Evolutionary conservation across 2,113 vertebrate genomes (phyloP), one percentile per base, ranked within the genome.

Genomic region (Podiceps cristatus): DNA sequence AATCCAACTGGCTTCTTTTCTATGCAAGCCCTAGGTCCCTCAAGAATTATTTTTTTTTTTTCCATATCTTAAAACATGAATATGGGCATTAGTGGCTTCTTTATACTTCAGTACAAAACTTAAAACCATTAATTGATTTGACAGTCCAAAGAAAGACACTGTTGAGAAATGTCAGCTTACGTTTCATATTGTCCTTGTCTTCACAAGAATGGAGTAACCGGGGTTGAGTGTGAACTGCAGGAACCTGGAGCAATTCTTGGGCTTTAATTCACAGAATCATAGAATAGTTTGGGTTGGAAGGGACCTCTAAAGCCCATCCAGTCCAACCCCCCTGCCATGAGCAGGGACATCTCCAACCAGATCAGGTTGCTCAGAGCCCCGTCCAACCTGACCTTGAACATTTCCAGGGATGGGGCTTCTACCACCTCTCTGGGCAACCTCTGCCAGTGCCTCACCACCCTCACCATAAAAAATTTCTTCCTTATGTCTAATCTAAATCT

Each of bases 1-100:
- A 95, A 95, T 85, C 58, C 44, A 81, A 82, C 28, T 90, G 84
- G 62, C 28, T 87, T 94, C 19, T 87, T 88, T 69, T 47, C 45
- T 68, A 1, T 74, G 44, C 64, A 77, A 80, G 17, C 8, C 22
- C 14, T 28, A 74, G 4, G 47, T 80, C 78, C 59, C 42, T 69
- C 31, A 42, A 73, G 81, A 60, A 37, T 37, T 37, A n/a, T 15
- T 18, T 37, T 31, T 64, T 72, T 83, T 73, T 13, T 24, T 5
- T 5, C 45, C 22, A 17, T 55, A 29, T 80, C 37, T 37, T 37
- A 93, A 76, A 93, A 92, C 47, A 83, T 37, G 33, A 69, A 33
- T 71, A 77, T 23, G 35, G 64, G 64, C 29, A 81, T 74, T 81
- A 91, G 29, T 47, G 73, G 12, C 44, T 94, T 88, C 83, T 68